Percentiles rank a stretch among this genome's conserved stretches.
These are phyloP conservation scores for Tanypteryx hageni DNA, from an alignment of 2,888 invertebrate species.

Conservation along the genomic window DNA sequence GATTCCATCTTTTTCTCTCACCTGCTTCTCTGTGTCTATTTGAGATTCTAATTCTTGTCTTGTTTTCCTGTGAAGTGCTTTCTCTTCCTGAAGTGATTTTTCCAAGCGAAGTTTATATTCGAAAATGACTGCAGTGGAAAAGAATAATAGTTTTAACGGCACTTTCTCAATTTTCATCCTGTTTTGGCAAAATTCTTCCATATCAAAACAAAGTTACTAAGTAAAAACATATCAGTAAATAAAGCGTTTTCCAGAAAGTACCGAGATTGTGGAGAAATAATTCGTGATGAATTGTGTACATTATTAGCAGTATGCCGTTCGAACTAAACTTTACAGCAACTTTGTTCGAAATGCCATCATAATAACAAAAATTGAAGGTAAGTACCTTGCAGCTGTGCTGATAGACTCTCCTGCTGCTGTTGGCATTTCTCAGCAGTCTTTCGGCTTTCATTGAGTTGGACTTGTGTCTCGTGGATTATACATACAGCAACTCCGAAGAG, in stretches of 20 bases:
- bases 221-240: no score
- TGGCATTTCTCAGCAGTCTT: constrained; percentile 77
- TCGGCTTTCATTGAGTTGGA: constrained; percentile 78
- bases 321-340: no score
- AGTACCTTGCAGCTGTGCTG: constrained; percentile 79
- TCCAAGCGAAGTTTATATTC: constrained; percentile 79
- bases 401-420: constrained; percentile 79
- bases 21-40: constrained; percentile 76
- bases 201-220: no score
- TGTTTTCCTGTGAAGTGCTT: constrained; percentile 77
- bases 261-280: not conserved
- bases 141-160: not conserved
- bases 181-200: no score
- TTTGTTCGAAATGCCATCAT: not conserved
- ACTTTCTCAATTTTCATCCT: no score
- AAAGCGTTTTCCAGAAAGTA: not conserved
- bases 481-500: constrained; percentile 78
- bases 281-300: not conserved
- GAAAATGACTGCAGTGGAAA: constrained; percentile 76
- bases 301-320: not conserved
- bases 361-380: not conserved
- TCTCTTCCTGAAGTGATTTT: constrained; percentile 78
- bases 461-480: constrained; percentile 79
- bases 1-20: constrained; percentile 76
- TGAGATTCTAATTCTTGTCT: constrained; percentile 76